Percentiles rank a stretch among this genome's conserved stretches.
Conservation (phyloP, 2,797 vertebrate species). For the Gambelia wislizenii region DNA sequence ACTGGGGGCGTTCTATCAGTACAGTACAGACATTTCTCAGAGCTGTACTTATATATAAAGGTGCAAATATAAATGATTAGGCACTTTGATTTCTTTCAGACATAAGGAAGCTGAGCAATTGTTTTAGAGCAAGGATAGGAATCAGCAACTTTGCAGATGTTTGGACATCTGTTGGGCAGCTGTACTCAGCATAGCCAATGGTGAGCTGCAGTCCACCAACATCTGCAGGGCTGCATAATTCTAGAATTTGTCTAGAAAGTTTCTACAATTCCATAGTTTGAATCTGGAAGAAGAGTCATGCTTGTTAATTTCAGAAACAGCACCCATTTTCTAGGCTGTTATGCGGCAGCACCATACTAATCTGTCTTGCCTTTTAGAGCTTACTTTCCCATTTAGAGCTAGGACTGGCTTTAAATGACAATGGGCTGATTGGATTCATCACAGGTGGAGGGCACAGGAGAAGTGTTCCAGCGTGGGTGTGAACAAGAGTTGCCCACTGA, state of each 20-base stretch:
- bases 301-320: background rate
- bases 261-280: background rate
- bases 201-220: too few relatives aligned
- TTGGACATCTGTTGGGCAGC: too few relatives aligned
- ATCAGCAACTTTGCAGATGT: too few relatives aligned
- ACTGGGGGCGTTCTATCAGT: background rate
- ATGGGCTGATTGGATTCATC: background rate
- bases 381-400: background rate
- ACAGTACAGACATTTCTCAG: background rate
- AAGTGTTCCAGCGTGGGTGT: background rate
- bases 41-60: too few relatives aligned
- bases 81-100: background rate
- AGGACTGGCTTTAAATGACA: background rate
- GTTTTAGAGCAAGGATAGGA: too few relatives aligned
- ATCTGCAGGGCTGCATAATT: too few relatives aligned
- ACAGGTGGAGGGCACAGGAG: background rate
- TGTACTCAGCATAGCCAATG: too few relatives aligned
- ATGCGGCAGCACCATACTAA: background rate
- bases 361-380: background rate
- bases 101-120: background rate
- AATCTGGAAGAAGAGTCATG: background rate
- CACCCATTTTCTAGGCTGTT: background rate
- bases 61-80: background rate
- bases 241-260: background rate
- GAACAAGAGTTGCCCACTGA: background rate